A percentile compares a stretch with the other conserved stretches of the same genome.
Evolutionary conservation across 2,888 invertebrate species (phyloP).

Genomic region (Heteromurus nitidus): DNA sequence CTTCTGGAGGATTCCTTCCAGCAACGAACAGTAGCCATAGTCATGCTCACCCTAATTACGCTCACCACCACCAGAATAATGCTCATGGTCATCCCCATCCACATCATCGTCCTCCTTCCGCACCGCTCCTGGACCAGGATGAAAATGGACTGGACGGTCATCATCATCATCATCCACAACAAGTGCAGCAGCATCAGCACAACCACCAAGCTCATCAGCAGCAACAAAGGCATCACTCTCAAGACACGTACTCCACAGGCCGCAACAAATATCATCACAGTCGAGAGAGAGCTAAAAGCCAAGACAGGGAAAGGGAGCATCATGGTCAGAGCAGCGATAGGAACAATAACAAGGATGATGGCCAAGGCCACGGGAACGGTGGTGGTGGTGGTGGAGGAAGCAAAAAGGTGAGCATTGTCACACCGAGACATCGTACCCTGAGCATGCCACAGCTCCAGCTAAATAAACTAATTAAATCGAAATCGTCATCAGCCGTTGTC

Average conservation of each 20-base stretch:
- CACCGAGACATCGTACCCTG: conserved; percentile 84
- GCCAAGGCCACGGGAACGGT: conserved; percentile 3
- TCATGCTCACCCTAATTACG: conserved; percentile 5
- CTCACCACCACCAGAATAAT: conserved; percentile 14
- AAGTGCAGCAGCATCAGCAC: conserved; percentile 13
- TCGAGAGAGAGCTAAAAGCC: conserved; percentile 69
- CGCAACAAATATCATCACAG: conserved; percentile 57
- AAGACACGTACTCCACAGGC: conserved; percentile 57
- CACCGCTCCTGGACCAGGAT: conserved; percentile 83
- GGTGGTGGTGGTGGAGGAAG: conserved; percentile 54
- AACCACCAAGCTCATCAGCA: conserved; percentile 35
- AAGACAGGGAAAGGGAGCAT: conserved; percentile 61
- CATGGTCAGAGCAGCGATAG: conserved; percentile 29
- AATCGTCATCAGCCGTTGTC: conserved; percentile 67
- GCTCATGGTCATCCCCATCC: conserved; percentile 48
- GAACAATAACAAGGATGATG: conserved; percentile 36
- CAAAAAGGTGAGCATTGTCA: conserved; percentile 78
- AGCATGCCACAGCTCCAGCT: conserved; percentile 87
- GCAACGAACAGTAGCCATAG: conserved; percentile 15
- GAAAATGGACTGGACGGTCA: conserved; percentile 75
- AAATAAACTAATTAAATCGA: conserved; percentile 69
- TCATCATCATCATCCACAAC: conserved; percentile 27
- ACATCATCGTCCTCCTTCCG: conserved; percentile 83
- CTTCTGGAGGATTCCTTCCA: conserved; percentile 55
- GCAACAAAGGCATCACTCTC: conserved; percentile 30